These are phyloP conservation scores for Peromyscus californicus DNA, from an alignment of 2,113 vertebrate species.

Conservation along the genomic window DNA sequence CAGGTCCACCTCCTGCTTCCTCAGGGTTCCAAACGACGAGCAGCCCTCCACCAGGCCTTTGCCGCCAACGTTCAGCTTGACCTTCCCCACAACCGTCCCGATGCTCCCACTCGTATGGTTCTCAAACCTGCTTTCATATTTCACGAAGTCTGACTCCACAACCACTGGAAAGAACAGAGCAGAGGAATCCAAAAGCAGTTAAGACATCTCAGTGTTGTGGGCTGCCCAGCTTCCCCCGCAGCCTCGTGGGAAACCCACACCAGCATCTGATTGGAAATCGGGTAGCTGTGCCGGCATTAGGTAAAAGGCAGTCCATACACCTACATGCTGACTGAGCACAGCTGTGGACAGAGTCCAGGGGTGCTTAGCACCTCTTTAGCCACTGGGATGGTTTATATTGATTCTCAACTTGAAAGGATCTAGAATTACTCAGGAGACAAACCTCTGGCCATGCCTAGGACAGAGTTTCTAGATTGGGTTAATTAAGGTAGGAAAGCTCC, in stretches of 20 bases:
- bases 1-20: constrained; percentile 94
- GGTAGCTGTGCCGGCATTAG: fast-evolving
- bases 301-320: not conserved
- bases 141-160: constrained; percentile 93
- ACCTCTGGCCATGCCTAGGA: not conserved
- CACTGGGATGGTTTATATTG: not conserved
- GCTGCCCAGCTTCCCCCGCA: not conserved
- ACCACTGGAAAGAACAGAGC: constrained; percentile 85
- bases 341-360: not conserved
- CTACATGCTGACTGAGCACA: not conserved
- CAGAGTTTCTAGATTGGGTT: not conserved
- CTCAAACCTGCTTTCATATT: constrained; percentile 90
- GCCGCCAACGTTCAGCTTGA: constrained; percentile 86
- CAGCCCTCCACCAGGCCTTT: constrained; percentile 89
- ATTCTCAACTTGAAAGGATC: not conserved
- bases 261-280: not conserved
- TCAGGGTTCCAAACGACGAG: constrained; percentile 93
- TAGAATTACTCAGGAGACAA: not conserved
- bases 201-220: not conserved
- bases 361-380: not conserved
- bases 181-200: not conserved
- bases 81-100: constrained; percentile 82
- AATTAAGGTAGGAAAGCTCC: not conserved
- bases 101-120: constrained; percentile 86
- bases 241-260: not conserved